phyloP scores from a whole-genome alignment of 2,797 vertebrate species.

The Lophotriccus pileatus region DNA sequence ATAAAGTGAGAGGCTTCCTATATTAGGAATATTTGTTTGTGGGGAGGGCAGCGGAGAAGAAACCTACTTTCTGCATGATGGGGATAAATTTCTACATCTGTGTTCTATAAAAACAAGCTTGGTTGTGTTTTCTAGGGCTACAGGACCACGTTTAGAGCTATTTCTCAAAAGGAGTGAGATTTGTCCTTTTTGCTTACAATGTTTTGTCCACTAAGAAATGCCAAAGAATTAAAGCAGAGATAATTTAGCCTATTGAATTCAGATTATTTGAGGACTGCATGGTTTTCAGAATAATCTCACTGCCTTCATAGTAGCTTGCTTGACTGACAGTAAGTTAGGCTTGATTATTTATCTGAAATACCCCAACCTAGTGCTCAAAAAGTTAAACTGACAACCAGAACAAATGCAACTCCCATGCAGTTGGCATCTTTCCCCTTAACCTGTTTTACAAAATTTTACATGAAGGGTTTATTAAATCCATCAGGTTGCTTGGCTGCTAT shows the following conservation, averaged over 20 bases:
- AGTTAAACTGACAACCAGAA: neutral
- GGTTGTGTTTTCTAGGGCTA: neutral
- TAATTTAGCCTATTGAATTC: neutral
- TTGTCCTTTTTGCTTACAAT: neutral
- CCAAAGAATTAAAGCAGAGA: neutral
- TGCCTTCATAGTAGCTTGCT: neutral
- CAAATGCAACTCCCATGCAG: fast-evolving
- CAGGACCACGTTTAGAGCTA: neutral
- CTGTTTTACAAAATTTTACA: neutral
- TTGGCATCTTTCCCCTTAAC: neutral
- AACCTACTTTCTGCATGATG: neutral
- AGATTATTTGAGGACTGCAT: neutral
- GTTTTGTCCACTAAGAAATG: neutral
- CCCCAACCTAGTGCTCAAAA: neutral
- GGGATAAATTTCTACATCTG: neutral
- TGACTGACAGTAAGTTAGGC: neutral
- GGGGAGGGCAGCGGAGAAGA: neutral
- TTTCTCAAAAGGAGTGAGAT: neutral
- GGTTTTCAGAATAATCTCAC: neutral
- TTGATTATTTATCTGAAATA: neutral
- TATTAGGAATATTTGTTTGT: neutral
- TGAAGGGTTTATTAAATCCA: neutral
- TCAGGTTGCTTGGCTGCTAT: neutral
- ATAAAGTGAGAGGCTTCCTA: neutral
- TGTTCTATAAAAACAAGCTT: neutral